Evolutionary conservation across 2,888 invertebrate genomes (phyloP).

Genomic region (Anagyrus pseudococci): DNA sequence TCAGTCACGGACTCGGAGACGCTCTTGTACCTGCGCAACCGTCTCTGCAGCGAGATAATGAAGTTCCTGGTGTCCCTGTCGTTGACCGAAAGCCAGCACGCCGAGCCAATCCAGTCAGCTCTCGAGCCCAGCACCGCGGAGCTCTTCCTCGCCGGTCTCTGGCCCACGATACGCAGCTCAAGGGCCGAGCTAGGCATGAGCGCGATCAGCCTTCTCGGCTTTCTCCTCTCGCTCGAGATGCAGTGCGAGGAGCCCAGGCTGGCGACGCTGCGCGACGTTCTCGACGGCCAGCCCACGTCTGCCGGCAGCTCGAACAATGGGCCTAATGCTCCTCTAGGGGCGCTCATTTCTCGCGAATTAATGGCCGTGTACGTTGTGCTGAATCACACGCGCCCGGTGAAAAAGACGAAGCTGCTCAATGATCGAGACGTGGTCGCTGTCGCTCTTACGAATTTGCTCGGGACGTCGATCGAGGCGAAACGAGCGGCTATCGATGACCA

Average conservation of each 20-base stretch:
- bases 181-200: constrained; percentile 51
- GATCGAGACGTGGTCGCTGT: constrained; percentile 60
- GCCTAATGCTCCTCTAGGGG: constrained; percentile 49
- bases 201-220: constrained; percentile 52
- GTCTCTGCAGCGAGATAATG: constrained; percentile 63
- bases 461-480: constrained; percentile 63
- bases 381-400: constrained; percentile 54
- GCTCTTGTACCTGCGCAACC: constrained; percentile 62
- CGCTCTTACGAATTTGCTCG: constrained; percentile 62
- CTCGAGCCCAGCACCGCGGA: constrained; percentile 47
- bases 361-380: constrained; percentile 62
- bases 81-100: constrained; percentile 52
- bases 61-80: constrained; percentile 60
- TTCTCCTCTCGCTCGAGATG: constrained; percentile 53
- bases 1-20: constrained; percentile 57
- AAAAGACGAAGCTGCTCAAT: constrained; percentile 50
- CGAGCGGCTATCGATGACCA: constrained; percentile 59
- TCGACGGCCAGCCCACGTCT: background rate
- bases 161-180: constrained; percentile 46
- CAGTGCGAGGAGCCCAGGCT: constrained; percentile 45
- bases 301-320: constrained; percentile 35
- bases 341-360: constrained; percentile 62
- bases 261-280: constrained; percentile 23
- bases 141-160: constrained; percentile 47
- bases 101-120: constrained; percentile 51